A percentile compares a stretch with the other conserved stretches of the same genome.
These are phyloP conservation scores for Amblyopsis hoosieri DNA, from an alignment of 2,797 vertebrate genomes.

Conservation along the genomic window DNA sequence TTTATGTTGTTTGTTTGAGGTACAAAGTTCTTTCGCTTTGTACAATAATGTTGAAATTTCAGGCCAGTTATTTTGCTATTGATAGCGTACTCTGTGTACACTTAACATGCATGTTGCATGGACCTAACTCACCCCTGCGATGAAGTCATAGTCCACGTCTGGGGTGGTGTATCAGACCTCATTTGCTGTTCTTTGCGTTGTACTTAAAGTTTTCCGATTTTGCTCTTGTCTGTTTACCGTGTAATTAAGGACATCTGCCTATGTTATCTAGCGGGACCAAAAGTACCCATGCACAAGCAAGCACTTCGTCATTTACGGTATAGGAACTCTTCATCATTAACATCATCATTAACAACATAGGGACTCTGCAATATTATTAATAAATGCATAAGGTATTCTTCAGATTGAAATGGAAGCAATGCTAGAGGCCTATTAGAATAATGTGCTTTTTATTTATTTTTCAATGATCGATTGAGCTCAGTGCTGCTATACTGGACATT, in stretches of 20 bases:
- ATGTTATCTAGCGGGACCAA: conserved; percentile 5
- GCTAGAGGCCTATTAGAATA: not conserved
- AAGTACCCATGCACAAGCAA: conserved; percentile 17
- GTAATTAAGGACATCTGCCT: conserved; percentile 19
- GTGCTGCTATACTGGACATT: conserved; percentile 1
- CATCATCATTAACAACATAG: conserved; percentile 7
- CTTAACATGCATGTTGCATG: conserved; percentile 63
- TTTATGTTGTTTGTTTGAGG: conserved; percentile 30
- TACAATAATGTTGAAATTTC: conserved; percentile 10
- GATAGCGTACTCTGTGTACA: conserved; percentile 18
- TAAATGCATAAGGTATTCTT: not conserved
- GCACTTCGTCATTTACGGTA: conserved; percentile 12
- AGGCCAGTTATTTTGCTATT: conserved; percentile 16
- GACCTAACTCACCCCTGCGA: conserved; percentile 34
- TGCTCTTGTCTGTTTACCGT: conserved; percentile 21
- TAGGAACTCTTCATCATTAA: conserved; percentile 2
- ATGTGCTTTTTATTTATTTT: not conserved
- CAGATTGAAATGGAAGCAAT: not conserved
- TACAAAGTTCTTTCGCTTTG: conserved; percentile 25
- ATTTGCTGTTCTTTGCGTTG: conserved; percentile 34
- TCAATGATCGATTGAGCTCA: not conserved
- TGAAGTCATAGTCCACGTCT: conserved; percentile 33
- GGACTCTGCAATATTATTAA: conserved; percentile 8
- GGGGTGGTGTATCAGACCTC: conserved; percentile 40
- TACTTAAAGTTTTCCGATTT: conserved; percentile 36